phyloP scores from a whole-genome alignment of 30 jellyfish, hydroid and myxozoan species.

The Rhopilema esculentum region DNA sequence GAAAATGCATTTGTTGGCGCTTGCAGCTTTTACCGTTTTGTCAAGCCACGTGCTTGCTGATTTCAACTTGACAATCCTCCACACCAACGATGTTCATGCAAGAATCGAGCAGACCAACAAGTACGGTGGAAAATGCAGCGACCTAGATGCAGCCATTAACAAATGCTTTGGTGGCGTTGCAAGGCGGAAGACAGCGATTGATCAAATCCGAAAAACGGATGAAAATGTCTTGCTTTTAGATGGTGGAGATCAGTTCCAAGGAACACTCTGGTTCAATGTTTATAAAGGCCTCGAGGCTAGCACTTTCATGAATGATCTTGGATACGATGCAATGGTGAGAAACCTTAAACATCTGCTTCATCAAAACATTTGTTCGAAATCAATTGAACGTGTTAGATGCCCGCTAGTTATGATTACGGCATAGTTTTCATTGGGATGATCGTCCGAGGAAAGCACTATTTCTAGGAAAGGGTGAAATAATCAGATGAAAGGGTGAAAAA shows the following conservation, averaged over 20 bases:
- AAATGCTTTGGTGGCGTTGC: constrained; percentile 99
- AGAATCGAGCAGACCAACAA: constrained; percentile 82
- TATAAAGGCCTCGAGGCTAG: constrained; percentile 91
- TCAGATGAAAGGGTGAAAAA: too few relatives aligned
- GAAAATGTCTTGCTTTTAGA: constrained; percentile 76
- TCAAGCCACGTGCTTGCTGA: constrained; percentile 17
- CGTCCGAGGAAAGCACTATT: too few relatives aligned
- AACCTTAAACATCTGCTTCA: too few relatives aligned
- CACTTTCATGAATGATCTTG: constrained; percentile 78
- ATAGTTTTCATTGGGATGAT: too few relatives aligned
- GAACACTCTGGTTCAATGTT: constrained; percentile 95
- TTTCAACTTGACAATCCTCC: constrained; percentile 78
- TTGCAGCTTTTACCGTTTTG: too few relatives aligned
- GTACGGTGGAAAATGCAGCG: constrained; percentile 85
- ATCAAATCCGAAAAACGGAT: constrained; percentile 54
- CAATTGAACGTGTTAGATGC: too few relatives aligned
- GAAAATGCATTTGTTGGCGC: too few relatives aligned
- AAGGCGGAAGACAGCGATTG: constrained; percentile 83
- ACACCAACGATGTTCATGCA: constrained; percentile 97
- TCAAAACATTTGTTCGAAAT: too few relatives aligned
- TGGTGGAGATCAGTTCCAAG: constrained; percentile 99
- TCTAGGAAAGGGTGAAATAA: too few relatives aligned
- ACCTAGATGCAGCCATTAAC: constrained; percentile 35
- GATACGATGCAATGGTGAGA: constrained; percentile 96
- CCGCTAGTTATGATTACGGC: too few relatives aligned